Base-by-base conservation (phyloP, 2,797 vertebrate genomes). In the Anguilla obscura region DNA sequence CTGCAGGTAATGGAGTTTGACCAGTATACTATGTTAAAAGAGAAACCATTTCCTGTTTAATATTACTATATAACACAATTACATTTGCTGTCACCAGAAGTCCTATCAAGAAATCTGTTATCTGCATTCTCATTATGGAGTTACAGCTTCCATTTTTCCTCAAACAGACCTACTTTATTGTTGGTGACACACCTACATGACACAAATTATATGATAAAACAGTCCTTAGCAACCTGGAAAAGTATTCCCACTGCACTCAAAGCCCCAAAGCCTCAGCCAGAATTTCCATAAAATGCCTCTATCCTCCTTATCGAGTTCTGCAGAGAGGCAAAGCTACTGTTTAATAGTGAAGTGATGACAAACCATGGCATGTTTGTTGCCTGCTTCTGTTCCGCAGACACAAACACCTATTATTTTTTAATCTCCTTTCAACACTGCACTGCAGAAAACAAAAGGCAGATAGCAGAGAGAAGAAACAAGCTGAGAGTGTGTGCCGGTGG, bases 401-500 rank as follows among this genome's bases (percentile, higher is more conserved):
- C 86, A 87, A 83, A 87, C 54, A 91, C 89, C 92, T 94, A 92
- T 93, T 94, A 91, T 93, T 92, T 93, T 87, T 93, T 93, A 93
- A 94, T 94, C 94, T 93, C 90, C 86, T 87, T 85, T 91, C 87
- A 90, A 89, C 91, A 91, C 85, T 84, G 85, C 27, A 33, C 91
- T 91, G 92, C 86, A 45, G 90, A 90, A 93, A 93, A 95, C 93
- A 94, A 94, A 94, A 71, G 86, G 82, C 84, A 90, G 92, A 87
- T 91, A 90, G 36, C 33, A 7, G 14, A 40, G 18, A 12, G 18
- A 56, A 52, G 91, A 89, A 92, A 91, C 89, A 60, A 85, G 40
- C 89, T 89, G 89, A 90, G 90, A 87, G 89, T 18, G 5, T 88
- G 50, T 88, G 89, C 93, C 90, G 86, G 90, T 88, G 82, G n/a